These are phyloP conservation scores for Squalus acanthias DNA, from an alignment of 2,797 vertebrate genomes.

Conservation along the genomic window DNA sequence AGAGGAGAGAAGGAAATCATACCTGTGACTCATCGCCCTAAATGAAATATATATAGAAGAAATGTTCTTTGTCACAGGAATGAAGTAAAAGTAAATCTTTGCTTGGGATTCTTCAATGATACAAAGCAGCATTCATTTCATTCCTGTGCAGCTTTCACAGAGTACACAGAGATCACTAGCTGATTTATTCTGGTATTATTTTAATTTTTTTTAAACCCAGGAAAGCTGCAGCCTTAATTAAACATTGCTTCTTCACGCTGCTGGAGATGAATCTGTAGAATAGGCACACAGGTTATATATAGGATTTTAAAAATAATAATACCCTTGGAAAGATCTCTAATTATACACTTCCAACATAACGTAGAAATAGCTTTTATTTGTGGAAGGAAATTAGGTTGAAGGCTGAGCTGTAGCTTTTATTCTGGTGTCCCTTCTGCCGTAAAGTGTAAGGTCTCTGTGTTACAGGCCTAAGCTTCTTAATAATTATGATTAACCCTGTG, in stretches of 20 bases:
- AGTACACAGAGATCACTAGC: not conserved
- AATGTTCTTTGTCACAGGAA: not conserved
- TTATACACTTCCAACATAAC: conserved; percentile 22
- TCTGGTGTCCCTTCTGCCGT: not conserved
- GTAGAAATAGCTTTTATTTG: conserved; percentile 5
- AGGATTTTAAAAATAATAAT: conserved; percentile 7
- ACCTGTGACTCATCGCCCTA: not conserved
- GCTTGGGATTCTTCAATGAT: not conserved
- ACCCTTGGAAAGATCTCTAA: conserved; percentile 13
- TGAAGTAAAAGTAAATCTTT: not conserved
- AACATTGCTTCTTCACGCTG: not conserved
- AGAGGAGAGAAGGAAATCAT: not conserved
- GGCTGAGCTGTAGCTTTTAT: conserved; percentile 24
- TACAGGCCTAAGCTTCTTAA: not conserved
- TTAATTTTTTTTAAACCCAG: not conserved
- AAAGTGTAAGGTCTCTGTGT: not conserved
- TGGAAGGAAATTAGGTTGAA: conserved; percentile 30
- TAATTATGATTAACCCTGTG: conserved; percentile 24
- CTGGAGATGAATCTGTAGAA: conserved; percentile 3
- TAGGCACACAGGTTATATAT: conserved; percentile 16
- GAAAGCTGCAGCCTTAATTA: not conserved
- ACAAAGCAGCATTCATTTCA: not conserved
- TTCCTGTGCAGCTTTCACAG: not conserved
- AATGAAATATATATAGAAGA: too few species aligned
- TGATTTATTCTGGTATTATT: not conserved